These are phyloP conservation scores for Cheiracanthium punctorium DNA, from an alignment of 2,888 invertebrate species.

Conservation along the genomic window DNA sequence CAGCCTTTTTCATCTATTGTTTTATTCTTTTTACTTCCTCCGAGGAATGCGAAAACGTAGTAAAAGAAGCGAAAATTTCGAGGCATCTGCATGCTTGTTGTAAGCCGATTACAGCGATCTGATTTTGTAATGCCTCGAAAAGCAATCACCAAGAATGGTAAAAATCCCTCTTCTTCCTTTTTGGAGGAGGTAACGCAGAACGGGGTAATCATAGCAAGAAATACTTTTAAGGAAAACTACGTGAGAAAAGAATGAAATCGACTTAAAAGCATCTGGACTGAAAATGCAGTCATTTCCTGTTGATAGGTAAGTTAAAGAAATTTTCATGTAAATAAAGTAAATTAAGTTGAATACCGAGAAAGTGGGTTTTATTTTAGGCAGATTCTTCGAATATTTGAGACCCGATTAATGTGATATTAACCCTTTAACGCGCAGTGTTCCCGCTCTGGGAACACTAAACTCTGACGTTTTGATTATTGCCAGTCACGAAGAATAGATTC, in stretches of 20 bases:
- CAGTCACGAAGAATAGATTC: no score
- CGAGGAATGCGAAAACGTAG: background rate
- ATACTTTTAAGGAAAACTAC: background rate
- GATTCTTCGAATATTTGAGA: background rate
- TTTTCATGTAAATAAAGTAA: background rate
- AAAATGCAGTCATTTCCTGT: background rate
- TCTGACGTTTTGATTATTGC: no score
- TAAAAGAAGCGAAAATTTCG: background rate
- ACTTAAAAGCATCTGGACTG: background rate
- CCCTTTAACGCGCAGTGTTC: no score
- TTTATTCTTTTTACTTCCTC: background rate
- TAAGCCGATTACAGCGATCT: constrained; percentile 65
- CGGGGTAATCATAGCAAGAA: background rate
- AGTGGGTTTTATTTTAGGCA: background rate
- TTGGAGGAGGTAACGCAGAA: background rate
- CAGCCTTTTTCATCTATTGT: no score
- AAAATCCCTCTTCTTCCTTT: no score
- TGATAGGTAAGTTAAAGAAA: background rate
- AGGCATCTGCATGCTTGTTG: constrained; percentile 35
- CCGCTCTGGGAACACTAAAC: no score
- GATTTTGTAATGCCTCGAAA: constrained; percentile 51
- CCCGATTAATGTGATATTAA: no score
- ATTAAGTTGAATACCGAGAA: background rate
- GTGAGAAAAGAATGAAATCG: background rate
- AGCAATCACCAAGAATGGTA: constrained; percentile 39